phyloP scores from a whole-genome alignment of 2,113 vertebrate species.

The Zosterops borbonicus region DNA sequence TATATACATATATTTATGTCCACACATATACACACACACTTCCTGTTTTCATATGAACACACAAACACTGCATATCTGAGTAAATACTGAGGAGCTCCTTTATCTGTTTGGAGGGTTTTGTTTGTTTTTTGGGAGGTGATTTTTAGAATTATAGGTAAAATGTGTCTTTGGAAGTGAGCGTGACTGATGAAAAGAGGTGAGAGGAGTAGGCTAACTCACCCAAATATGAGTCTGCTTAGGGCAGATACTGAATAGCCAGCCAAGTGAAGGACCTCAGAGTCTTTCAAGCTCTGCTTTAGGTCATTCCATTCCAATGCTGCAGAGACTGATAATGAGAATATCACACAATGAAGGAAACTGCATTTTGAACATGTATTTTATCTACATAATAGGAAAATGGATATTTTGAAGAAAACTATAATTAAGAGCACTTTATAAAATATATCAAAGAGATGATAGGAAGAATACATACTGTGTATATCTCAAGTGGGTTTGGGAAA shows the following conservation, averaged over 20 bases:
- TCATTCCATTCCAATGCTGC: not conserved
- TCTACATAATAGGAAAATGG: conserved; percentile 30
- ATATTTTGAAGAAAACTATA: conserved; percentile 19
- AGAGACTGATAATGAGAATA: not conserved
- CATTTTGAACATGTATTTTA: conserved; percentile 16
- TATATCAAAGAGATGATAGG: not conserved
- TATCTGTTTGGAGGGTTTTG: too few species aligned
- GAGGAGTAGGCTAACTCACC: not conserved
- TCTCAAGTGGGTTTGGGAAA: not conserved
- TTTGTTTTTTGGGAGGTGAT: not conserved
- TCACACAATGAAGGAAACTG: not conserved
- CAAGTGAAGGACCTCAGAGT: not conserved
- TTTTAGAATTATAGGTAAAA: not conserved
- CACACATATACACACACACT: not conserved
- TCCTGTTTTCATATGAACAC: not conserved
- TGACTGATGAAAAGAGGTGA: not conserved
- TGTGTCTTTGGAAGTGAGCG: not conserved
- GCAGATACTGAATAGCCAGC: not conserved
- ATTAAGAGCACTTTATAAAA: conserved; percentile 34
- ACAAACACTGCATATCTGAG: not conserved
- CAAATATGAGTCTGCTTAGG: not conserved
- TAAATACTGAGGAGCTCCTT: not conserved
- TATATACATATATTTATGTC: not conserved
- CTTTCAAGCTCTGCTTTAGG: not conserved
- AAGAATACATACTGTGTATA: conserved; percentile 22